Evolutionary conservation across 2,113 vertebrate genomes (phyloP), one percentile per base, ranked within the genome.

Genomic region (Reinhardtius hippoglossoides): DNA sequence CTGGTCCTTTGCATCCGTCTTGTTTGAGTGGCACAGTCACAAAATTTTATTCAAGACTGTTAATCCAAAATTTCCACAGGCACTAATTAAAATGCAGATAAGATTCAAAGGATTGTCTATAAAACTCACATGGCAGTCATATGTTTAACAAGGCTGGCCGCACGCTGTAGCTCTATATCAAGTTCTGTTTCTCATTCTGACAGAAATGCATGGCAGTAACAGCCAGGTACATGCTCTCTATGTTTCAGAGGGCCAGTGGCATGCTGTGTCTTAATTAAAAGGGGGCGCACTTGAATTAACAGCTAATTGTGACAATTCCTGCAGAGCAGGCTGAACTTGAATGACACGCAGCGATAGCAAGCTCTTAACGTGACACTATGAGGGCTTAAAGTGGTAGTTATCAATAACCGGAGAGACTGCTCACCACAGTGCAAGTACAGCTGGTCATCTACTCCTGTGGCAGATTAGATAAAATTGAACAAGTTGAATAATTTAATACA

Each of bases 191-290:
- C 9, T n/a, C 24, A 58, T 16, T n/a, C 3, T 13, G 27, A n/a
- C 18, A 2, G 59, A 9, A 27, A 16, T 35, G 26, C 27, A n/a
- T 12, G 18, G 27, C 58, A 60, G 8, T 31, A 60, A 35, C 16
- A 60, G 26, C 9, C 27, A n/a, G 16, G 21, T 16, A 16, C 12
- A 24, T 15, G 6, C 63, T 2, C 21, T 26, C 21, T 9, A 44
- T 62, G 40, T 18, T 14, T 5, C 31, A n/a, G 7, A 37, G 31
- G 59, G 16, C 59, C 9, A 15, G 9, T n/a, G 13, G 10, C 35
- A 42, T n/a, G 15, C 60, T 62, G 60, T 35, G 58, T 62, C 37
- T 62, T 62, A 46, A 46, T 65, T 46, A 18, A 65, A 48, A 27
- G 2, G 44, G 15, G 8, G 23, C 9, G 23, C 23, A 65, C 63